Conservation (phyloP, 1,140 invertebrate species). For the Trypoxylus dichotomus region DNA sequence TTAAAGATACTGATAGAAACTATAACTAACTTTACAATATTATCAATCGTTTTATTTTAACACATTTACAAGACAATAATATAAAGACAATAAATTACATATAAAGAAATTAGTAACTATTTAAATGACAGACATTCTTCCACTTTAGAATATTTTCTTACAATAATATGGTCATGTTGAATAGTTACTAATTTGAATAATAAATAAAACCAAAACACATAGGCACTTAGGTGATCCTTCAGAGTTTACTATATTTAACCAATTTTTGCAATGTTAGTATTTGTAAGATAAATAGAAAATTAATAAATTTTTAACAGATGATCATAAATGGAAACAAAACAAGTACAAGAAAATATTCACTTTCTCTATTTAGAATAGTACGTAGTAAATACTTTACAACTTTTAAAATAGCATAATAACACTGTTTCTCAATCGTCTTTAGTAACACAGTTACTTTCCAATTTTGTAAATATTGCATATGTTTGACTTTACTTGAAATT, state of each 20-base stretch:
- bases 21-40: slow-evolving; percentile 28
- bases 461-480: no score
- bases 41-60: not conserved
- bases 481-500: no score
- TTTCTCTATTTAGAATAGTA: not conserved
- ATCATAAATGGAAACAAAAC: slow-evolving; percentile 2
- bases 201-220: slow-evolving; percentile 28
- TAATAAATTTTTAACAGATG: slow-evolving; percentile 20
- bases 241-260: slow-evolving; percentile 27
- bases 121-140: not conserved
- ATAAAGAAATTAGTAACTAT: slow-evolving; percentile 18
- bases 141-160: not conserved
- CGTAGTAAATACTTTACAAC: not conserved
- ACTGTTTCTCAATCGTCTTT: no score
- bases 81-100: slow-evolving; percentile 26
- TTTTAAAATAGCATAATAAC: not conserved
- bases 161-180: not conserved
- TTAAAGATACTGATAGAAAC: slow-evolving; percentile 24
- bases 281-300: slow-evolving; percentile 29
- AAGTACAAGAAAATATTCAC: not conserved
- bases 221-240: slow-evolving; percentile 35
- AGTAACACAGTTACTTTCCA: no score
- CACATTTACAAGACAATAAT: slow-evolving; percentile 19
- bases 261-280: slow-evolving; percentile 28
- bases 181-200: slow-evolving; percentile 24